Base-by-base conservation (phyloP, 2,797 vertebrate genomes). In the Bryconaethiops microstoma region DNA sequence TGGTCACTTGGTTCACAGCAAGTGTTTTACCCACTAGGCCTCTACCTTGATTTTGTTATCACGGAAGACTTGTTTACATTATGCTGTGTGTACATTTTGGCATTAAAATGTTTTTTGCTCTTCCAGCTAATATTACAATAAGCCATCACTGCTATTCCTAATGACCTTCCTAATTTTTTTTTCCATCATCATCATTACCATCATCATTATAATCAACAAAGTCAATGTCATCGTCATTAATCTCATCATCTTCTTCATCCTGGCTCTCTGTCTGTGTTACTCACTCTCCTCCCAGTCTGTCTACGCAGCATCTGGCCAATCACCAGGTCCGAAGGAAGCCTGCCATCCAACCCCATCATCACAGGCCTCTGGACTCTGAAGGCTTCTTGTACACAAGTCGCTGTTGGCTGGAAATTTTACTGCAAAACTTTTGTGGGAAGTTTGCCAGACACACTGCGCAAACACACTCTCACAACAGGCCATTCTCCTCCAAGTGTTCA, bases 271-370 rank as follows among this genome's bases (percentile, higher is more conserved):
- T 68, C 19, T 42, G 4, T 68, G 48, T 82, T 69, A 78, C 25
- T 78, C 52, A 73, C 40, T 62, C 57, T 52, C 76, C 74, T 42
- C 63, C 65, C 17, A 62, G 42, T 60, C 70, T 48, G 67, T 67
- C 45, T 45, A 74, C 25, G 68, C 39, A 57, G 77, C 64, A 70
- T 79, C 64, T 79, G 78, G 70, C 23, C n/a, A 25, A 40, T 70
- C 14, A 70, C 71, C 25, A 45, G 62, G 29, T 29, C 62, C 14
- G 16, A 5, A 7, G 29, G 25, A 7, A 63, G 62, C 35, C 35
- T 35, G 35, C 35, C 35, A 35, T 35, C 35, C 35, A 35, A 19
- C 25, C 7, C 62, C 29, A 64, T 39, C 62, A 39, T 35, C 60
- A 63, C 60, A 63, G 9, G 21, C 21, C 59, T 60, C 59, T 60